Base-by-base conservation (phyloP, 2,888 invertebrate species). In the Gisinianus flammeolus region DNA sequence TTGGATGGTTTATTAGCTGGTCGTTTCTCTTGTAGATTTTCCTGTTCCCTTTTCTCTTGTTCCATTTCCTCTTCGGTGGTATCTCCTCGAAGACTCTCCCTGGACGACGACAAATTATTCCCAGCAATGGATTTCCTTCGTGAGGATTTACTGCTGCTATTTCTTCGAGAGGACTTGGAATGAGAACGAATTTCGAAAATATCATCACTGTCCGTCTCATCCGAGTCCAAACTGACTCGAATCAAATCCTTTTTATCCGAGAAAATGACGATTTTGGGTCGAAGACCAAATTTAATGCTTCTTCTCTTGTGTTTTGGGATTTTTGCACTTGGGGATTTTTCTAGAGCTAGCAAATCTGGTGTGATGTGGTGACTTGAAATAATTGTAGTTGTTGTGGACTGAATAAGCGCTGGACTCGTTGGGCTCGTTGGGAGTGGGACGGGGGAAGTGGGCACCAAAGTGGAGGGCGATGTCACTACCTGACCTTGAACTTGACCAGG, bases 181-280 rank as follows among this genome's bases (percentile, higher is more conserved):
- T 26, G 24, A 6, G 62, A 24, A 24, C 62, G 22, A 28, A 81
- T 76, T 22, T 79, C 82, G 56, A 33, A 69, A 19, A 78, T 56
- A 16, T 79, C 76, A 22, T 81, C 80, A 22, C 90, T 90, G 81
- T 91, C 91, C 84, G 91, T 91, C 85, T 92, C 92, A 81, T 91
- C 91, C 22, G 91, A 90, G 77, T 89, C 89, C 77, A 89, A 76
- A 71, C 75, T 81, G 33, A 83, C 82, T 8, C 82, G 77, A 56
- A 85, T 81, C 2, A 82, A 71, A 76, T 85, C 83, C 44, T 82
- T 82, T 33, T 82, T 78, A 62, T 84, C 83, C 0, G 85, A 83
- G 77, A 83, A 82, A 31, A 85, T 84, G 1, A 83, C 80, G 6
- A 84, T 83, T 56, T 80, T 78, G 2, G 85, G 85, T 31, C 81